phyloP scores from a whole-genome alignment of 1,140 invertebrate species.

The Bombus affinis region DNA sequence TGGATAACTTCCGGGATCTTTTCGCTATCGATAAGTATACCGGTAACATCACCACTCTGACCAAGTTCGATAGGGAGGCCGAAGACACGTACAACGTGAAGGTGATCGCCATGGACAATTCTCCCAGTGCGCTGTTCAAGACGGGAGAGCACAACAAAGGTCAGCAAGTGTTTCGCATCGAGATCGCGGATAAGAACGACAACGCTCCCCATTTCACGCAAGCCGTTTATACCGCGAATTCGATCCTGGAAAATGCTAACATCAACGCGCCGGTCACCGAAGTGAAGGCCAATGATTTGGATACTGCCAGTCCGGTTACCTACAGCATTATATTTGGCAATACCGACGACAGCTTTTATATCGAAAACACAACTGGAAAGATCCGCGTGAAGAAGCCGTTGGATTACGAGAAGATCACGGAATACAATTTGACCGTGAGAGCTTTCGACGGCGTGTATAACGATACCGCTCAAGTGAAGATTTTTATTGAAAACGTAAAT shows the following conservation, averaged over 20 bases:
- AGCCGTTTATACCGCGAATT: constrained; percentile 88
- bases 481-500: constrained; percentile 92
- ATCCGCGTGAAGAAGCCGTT: constrained; percentile 89
- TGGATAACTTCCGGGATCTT: constrained; percentile 87
- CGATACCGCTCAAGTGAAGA: constrained; percentile 89
- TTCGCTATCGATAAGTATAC: constrained; percentile 91
- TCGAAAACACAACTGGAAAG: constrained; percentile 90
- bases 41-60: constrained; percentile 92
- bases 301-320: constrained; percentile 90
- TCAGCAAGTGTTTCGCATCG: constrained; percentile 90
- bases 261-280: constrained; percentile 91
- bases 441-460: constrained; percentile 91
- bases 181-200: constrained; percentile 96
- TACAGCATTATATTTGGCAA: constrained; percentile 92
- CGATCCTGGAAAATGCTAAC: constrained; percentile 91
- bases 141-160: constrained; percentile 88
- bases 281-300: constrained; percentile 90
- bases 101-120: constrained; percentile 93
- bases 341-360: constrained; percentile 89
- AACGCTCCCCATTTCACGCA: constrained; percentile 92
- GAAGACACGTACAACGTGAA: constrained; percentile 91
- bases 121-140: constrained; percentile 88
- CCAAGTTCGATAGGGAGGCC: constrained; percentile 91
- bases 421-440: constrained; percentile 89
- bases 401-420: constrained; percentile 93